These are phyloP conservation scores for Dinomys branickii DNA, from an alignment of 2,113 vertebrate genomes.

Conservation along the genomic window DNA sequence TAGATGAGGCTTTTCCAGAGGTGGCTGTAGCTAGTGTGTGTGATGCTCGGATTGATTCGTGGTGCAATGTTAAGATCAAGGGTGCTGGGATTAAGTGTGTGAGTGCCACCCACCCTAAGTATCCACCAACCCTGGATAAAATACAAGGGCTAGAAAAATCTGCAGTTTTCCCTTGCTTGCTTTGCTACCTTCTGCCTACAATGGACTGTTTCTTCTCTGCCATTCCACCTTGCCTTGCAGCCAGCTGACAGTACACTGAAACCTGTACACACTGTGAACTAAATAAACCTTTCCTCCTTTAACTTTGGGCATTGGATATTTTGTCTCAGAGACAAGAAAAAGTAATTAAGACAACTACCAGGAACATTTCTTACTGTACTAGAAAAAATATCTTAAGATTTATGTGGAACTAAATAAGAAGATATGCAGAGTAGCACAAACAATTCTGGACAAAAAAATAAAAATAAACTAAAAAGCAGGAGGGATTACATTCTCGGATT, in stretches of 20 bases:
- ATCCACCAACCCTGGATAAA: background rate
- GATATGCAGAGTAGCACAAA: background rate
- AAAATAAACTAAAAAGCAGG: background rate
- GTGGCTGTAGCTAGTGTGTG: background rate
- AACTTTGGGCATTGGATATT: background rate
- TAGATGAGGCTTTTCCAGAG: background rate
- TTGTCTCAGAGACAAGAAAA: background rate
- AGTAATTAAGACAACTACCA: background rate
- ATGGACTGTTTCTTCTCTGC: background rate
- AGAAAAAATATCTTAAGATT: background rate
- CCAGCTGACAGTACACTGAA: background rate
- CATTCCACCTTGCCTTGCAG: no score
- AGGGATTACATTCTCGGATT: background rate
- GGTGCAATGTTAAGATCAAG: background rate
- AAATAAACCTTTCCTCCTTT: background rate
- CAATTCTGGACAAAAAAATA: background rate
- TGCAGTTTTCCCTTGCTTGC: background rate
- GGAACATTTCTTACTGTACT: background rate
- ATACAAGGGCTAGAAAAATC: background rate
- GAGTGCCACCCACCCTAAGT: background rate
- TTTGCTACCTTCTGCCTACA: background rate
- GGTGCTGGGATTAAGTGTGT: no score
- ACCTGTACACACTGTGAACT: background rate
- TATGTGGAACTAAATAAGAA: background rate
- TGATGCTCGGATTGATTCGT: background rate